Conservation (phyloP, 2,888 invertebrate species). For the Philereme vetulata region DNA sequence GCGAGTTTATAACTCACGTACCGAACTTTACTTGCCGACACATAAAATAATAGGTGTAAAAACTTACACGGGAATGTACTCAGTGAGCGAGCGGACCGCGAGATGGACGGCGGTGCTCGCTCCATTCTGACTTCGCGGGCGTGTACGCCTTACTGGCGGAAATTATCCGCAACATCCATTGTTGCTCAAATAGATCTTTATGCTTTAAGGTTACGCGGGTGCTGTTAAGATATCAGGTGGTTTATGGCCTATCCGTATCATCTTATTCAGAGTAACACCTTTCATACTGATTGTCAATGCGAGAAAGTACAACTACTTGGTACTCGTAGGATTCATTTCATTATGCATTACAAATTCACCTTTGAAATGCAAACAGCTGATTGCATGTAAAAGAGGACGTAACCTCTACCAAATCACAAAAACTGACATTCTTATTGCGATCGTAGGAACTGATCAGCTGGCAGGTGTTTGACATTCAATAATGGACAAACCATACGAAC, state of each 20-base stretch:
- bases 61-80: constrained; percentile 84
- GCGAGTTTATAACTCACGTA: constrained; percentile 84
- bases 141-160: constrained; percentile 30
- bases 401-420: constrained; percentile 5
- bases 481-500: constrained; percentile 28
- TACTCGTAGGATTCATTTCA: too few species aligned
- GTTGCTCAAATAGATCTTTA: constrained; percentile 35
- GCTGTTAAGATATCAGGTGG: constrained; percentile 25
- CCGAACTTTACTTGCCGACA: constrained; percentile 84
- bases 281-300: not conserved
- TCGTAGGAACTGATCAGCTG: constrained; percentile 11
- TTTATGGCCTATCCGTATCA: constrained; percentile 7
- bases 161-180: constrained; percentile 41
- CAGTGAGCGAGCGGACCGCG: constrained; percentile 77
- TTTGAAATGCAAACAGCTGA: constrained; percentile 13
- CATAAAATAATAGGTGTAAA: constrained; percentile 85
- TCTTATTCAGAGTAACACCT: not conserved
- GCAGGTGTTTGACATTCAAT: constrained; percentile 25
- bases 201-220: constrained; percentile 24
- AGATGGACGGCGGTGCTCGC: constrained; percentile 75
- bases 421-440: not conserved
- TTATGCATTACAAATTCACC: not conserved
- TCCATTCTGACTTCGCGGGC: constrained; percentile 28
- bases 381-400: not conserved
- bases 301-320: too few species aligned